Conservation (phyloP, 2,797 vertebrate species). For the Lerista edwardsae region DNA sequence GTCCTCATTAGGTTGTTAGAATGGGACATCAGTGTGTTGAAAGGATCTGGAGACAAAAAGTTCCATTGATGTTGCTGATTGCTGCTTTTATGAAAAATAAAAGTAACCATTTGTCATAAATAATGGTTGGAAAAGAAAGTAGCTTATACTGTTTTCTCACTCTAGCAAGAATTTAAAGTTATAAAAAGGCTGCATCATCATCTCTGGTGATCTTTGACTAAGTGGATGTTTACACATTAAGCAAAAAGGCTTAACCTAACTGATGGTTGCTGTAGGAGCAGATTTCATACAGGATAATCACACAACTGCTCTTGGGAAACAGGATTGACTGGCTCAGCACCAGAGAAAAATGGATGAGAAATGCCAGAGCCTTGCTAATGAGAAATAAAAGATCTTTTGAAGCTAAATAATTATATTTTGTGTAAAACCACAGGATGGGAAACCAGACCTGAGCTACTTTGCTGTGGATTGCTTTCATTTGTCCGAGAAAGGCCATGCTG, state of each 20-base stretch:
- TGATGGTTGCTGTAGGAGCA: neutral
- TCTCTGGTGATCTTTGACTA: neutral
- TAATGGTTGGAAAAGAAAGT: neutral
- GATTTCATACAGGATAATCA: slow-evolving; percentile 2
- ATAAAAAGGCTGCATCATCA: neutral
- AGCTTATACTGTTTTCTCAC: neutral
- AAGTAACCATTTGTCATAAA: slow-evolving; percentile 19
- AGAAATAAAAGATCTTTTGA: neutral
- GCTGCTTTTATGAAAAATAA: slow-evolving; percentile 8
- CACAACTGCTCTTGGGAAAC: neutral
- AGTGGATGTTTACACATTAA: neutral
- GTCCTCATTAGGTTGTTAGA: neutral
- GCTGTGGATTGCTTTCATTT: slow-evolving; percentile 92
- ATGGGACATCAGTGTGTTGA: neutral
- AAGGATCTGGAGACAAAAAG: neutral
- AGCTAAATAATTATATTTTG: slow-evolving; percentile 25
- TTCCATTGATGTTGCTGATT: neutral
- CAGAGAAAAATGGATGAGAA: neutral
- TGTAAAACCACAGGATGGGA: slow-evolving; percentile 76
- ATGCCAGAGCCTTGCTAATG: neutral
- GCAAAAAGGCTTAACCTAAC: neutral
- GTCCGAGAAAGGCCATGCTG: slow-evolving; percentile 85
- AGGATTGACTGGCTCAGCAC: slow-evolving; percentile 7
- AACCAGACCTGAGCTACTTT: slow-evolving; percentile 84
- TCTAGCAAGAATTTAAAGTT: neutral